These are phyloP conservation scores for Drosophila triauraria DNA, from an alignment of 1,140 invertebrate species.

Conservation along the genomic window DNA sequence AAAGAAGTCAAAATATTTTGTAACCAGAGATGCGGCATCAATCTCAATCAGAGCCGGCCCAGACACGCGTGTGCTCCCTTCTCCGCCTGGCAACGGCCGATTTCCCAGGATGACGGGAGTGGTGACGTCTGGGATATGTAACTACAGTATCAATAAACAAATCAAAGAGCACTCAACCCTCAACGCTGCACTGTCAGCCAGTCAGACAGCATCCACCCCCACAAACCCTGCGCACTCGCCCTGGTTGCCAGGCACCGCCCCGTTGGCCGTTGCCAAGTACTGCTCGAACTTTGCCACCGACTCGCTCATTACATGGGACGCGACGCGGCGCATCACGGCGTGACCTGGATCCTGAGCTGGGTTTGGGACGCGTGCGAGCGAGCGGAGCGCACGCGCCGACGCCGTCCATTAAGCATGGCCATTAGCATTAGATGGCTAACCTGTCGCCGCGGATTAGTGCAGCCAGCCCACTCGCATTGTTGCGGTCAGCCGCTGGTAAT, in stretches of 20 bases:
- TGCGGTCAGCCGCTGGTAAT: constrained; percentile 68
- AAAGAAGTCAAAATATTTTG: constrained; percentile 82
- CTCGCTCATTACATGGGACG: constrained; percentile 71
- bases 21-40: constrained; percentile 70
- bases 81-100: constrained; percentile 46
- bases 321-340: constrained; percentile 49
- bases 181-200: constrained; percentile 43
- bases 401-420: constrained; percentile 57
- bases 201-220: constrained; percentile 69
- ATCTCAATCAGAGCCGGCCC: constrained; percentile 58
- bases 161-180: constrained; percentile 51
- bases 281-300: constrained; percentile 32
- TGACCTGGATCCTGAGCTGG: constrained; percentile 16
- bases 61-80: constrained; percentile 69
- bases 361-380: constrained; percentile 7
- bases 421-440: constrained; percentile 75
- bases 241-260: constrained; percentile 72
- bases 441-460: constrained; percentile 74
- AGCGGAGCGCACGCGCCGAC: constrained; percentile 17
- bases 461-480: constrained; percentile 33
- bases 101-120: constrained; percentile 20
- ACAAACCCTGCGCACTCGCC: constrained; percentile 22
- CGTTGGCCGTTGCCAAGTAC: constrained; percentile 73
- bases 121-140: constrained; percentile 62
- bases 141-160: constrained; percentile 73